Percentiles rank a stretch among this genome's conserved stretches.
phyloP scores from a whole-genome alignment of 2,113 vertebrate species.

The Colinus virginianus region DNA sequence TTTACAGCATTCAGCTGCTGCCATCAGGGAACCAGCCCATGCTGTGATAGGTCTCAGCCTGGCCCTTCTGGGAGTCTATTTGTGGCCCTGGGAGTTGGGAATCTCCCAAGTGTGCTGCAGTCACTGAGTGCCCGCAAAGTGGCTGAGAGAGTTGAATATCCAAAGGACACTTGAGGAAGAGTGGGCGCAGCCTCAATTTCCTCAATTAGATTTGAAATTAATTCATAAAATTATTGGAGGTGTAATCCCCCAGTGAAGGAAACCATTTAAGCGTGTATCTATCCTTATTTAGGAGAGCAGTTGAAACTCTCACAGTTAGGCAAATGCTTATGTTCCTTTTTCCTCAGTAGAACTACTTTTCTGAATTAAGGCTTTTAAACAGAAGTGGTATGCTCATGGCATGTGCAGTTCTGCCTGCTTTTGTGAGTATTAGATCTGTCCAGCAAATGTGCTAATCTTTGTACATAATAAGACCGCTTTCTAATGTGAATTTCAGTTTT shows the following conservation, averaged over 20 bases:
- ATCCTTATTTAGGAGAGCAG: conserved; percentile 6
- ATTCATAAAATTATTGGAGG: background rate
- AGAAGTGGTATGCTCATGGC: background rate
- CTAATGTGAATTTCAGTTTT: conserved; percentile 1
- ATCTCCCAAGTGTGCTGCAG: rapidly evolving
- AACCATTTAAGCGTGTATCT: background rate
- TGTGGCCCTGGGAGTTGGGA: rapidly evolving
- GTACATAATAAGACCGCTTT: background rate
- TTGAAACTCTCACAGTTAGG: conserved; percentile 12
- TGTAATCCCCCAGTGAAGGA: background rate
- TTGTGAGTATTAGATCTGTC: conserved; percentile 27
- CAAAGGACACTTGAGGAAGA: background rate
- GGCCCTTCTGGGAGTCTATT: background rate
- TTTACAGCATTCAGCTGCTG: background rate
- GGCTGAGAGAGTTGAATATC: background rate
- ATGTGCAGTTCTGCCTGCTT: conserved; percentile 1
- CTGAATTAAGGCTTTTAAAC: conserved; percentile 49
- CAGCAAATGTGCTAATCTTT: conserved; percentile 18
- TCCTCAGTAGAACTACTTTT: conserved; percentile 5
- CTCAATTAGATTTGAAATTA: conserved; percentile 4
- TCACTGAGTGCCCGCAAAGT: rapidly evolving
- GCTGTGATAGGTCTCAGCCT: rapidly evolving
- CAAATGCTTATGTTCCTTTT: background rate
- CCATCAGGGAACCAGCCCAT: background rate
- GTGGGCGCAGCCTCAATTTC: background rate